Evolutionary conservation across 2,797 vertebrate genomes (phyloP), one percentile per base, ranked within the genome.

Genomic region (Hephaestus fuliginosus): DNA sequence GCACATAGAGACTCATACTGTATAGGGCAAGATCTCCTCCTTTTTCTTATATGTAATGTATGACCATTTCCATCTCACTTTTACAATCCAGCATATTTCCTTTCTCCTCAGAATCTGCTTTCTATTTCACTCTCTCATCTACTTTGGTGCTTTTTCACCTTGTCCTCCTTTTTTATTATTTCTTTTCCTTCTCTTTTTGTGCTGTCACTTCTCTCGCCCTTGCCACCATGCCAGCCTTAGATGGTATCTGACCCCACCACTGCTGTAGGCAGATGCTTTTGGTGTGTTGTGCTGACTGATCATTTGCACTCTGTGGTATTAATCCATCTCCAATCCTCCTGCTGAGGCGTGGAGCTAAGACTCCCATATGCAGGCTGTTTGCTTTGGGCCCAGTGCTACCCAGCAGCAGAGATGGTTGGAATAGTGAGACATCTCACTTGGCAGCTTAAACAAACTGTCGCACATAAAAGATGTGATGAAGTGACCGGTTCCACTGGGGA

Each of bases 21-120:
- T 84, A 75, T 80, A 60, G 64, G 64, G 46, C 48, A 69, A 52
- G 55, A 84, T 57, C 55, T 66, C 13, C 51, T 62, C 55, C 18
- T 66, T 71, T 85, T 57, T 33, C 68, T 58, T 70, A 39, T 48
- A 52, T 39, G 20, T 72, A 46, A 62, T 66, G 30, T 46, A 57
- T 80, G 39, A 74, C 33, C 17, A 66, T 80, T 74, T 39, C 49
- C 44, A 22, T 67, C 39, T 74, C 22, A 44, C 51, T 43, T 76
- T 57, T 48, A 13, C 36, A 66, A 48, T 69, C 51, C 33, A 69
- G 30, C 20, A 61, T 13, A 48, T 77, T 65, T 77, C 17, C 3
- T 65, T 48, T 77, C 56, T 65, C 4, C 20, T 67, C 1, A 48
- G 5, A 57, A 28, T 74, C 56, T 67, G 3, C 18, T 66, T 68